Percentiles rank a stretch among this genome's conserved stretches.
Evolutionary conservation across 2,113 vertebrate species (phyloP).

Genomic region (Chloropsis hardwickii): DNA sequence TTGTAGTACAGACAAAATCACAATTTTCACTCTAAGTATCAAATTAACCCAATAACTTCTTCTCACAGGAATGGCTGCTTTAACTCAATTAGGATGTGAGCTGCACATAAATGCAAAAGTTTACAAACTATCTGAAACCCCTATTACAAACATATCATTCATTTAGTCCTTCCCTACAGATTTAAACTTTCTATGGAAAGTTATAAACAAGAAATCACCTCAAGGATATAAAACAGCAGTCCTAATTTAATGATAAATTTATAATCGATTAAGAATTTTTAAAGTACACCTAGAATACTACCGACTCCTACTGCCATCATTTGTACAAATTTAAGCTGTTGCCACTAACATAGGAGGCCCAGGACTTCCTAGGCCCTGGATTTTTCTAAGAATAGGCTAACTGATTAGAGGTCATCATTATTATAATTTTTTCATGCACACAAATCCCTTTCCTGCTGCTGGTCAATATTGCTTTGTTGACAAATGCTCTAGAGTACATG

Average conservation of each 20-base stretch:
- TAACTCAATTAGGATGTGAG: background rate
- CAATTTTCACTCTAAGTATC: background rate
- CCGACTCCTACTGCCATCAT: background rate
- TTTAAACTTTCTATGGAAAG: background rate
- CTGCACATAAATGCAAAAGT: background rate
- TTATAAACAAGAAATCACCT: background rate
- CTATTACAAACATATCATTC: background rate
- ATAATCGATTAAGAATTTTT: background rate
- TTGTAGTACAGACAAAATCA: background rate
- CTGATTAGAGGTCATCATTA: background rate
- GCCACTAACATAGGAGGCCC: background rate
- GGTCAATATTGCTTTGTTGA: background rate
- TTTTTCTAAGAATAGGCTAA: background rate
- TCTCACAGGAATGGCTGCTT: background rate
- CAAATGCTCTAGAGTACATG: background rate
- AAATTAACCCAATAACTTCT: background rate
- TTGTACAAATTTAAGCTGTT: background rate
- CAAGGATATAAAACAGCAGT: background rate
- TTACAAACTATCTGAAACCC: background rate
- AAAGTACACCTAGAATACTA: background rate
- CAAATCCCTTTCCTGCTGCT: background rate
- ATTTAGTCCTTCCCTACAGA: background rate
- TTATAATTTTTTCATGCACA: background rate
- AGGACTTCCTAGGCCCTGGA: background rate
- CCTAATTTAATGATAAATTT: background rate